These are phyloP conservation scores for Schrankia costaestrigalis DNA, from an alignment of 2,888 invertebrate species.

Conservation along the genomic window DNA sequence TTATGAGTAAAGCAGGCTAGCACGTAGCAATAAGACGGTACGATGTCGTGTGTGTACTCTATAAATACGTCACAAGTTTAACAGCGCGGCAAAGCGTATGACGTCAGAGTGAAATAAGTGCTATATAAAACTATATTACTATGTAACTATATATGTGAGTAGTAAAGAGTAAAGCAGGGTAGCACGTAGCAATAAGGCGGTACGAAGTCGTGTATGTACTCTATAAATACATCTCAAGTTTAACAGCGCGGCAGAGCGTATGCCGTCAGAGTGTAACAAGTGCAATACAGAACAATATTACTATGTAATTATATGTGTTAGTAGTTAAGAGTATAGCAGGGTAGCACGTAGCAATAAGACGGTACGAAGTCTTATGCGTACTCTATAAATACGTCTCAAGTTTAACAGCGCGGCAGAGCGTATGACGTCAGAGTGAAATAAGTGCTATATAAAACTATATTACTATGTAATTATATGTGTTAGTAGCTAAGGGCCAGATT, in stretches of 20 bases:
- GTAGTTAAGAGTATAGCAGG: too few relatives aligned
- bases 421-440: constrained; percentile 30
- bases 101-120: constrained; percentile 39
- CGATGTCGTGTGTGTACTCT: constrained; percentile 23
- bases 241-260: constrained; percentile 20
- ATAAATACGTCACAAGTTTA: constrained; percentile 40
- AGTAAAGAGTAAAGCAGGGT: too few relatives aligned
- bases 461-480: constrained; percentile 53
- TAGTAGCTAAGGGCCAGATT: too few relatives aligned
- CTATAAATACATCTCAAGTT: constrained; percentile 40
- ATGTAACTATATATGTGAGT: too few relatives aligned
- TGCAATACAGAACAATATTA: constrained; percentile 57
- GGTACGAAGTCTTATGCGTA: constrained; percentile 19
- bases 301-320: constrained; percentile 54
- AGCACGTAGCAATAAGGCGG: constrained; percentile 35
- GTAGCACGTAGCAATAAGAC: constrained; percentile 36
- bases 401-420: constrained; percentile 26
- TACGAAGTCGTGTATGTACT: constrained; percentile 21
- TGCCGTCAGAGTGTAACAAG: constrained; percentile 35
- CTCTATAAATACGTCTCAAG: constrained; percentile 39
- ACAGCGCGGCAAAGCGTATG: constrained; percentile 18
- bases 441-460: constrained; percentile 58
- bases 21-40: constrained; percentile 35
- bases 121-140: constrained; percentile 55
- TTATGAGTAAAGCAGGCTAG: too few relatives aligned